phyloP scores from a whole-genome alignment of 1,140 invertebrate species.

The Drosophila orosa region DNA sequence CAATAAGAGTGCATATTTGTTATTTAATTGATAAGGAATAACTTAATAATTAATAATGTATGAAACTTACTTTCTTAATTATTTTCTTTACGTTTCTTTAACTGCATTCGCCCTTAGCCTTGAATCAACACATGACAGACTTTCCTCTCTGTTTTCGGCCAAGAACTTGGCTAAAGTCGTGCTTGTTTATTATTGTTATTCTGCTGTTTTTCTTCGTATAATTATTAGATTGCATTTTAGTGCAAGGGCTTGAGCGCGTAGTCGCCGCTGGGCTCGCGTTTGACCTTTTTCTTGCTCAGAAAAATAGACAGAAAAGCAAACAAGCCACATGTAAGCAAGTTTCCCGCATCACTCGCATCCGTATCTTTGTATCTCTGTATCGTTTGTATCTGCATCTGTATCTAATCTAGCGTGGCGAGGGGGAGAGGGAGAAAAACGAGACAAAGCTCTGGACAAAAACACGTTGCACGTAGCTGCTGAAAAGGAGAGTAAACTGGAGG shows the following conservation, averaged over 20 bases:
- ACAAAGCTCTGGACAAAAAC: conserved; percentile 53
- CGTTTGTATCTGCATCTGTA: conserved; percentile 71
- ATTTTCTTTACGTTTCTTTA: neutral
- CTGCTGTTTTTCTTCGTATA: conserved; percentile 28
- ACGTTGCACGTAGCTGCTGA: conserved; percentile 65
- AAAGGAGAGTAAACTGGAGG: conserved; percentile 77
- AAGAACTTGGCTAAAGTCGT: conserved; percentile 37
- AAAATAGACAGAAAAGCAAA: conserved; percentile 10
- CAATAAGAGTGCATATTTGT: too few species aligned
- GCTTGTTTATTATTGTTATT: conserved; percentile 26
- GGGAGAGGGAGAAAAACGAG: conserved; percentile 24
- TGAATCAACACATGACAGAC: conserved; percentile 59
- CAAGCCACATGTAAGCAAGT: conserved; percentile 36
- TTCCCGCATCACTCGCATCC: conserved; percentile 60
- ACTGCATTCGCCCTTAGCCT: conserved; percentile 62
- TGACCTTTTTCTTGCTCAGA: conserved; percentile 28
- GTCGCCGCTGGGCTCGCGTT: conserved; percentile 27
- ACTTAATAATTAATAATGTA: too few species aligned
- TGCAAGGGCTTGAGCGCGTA: conserved; percentile 36
- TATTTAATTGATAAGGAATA: too few species aligned
- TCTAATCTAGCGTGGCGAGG: conserved; percentile 74
- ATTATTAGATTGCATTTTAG: conserved; percentile 57
- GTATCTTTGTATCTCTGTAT: conserved; percentile 69
- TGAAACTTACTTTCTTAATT: too few species aligned
- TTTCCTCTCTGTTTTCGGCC: conserved; percentile 10